These are phyloP conservation scores for Choloepus hoffmanni DNA, from an alignment of 2,113 vertebrate species.

Conservation along the genomic window DNA sequence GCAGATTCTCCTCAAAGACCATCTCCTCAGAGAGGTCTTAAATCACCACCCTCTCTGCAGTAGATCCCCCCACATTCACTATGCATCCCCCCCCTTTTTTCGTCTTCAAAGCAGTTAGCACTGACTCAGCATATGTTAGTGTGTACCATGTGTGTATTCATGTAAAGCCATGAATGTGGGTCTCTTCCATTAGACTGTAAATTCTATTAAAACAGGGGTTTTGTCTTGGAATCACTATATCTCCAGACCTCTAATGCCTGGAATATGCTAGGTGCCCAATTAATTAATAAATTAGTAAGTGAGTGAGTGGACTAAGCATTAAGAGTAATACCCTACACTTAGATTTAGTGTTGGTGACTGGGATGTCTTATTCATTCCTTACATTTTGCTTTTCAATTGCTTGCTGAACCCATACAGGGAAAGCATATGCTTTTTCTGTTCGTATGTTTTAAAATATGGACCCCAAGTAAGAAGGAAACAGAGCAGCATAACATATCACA, in stretches of 20 bases:
- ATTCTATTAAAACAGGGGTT: background rate
- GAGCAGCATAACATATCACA: background rate
- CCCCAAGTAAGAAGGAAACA: background rate
- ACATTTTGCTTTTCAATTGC: background rate
- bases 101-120: background rate
- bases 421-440: background rate
- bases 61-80: background rate
- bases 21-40: background rate
- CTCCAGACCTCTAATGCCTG: background rate
- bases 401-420: background rate
- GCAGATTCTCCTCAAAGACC: background rate
- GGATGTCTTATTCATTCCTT: background rate
- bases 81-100: background rate
- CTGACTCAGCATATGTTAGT: background rate
- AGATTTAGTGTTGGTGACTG: background rate
- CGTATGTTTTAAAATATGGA: background rate
- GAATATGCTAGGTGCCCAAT: background rate
- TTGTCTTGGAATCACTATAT: background rate
- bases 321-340: background rate
- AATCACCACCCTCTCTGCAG: background rate
- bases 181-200: background rate
- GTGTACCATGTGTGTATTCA: accelerated
- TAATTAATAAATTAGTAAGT: background rate
- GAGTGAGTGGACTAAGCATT: background rate
- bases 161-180: accelerated